Base-by-base conservation (phyloP, 1,140 invertebrate species). In the Halictus rubicundus region DNA sequence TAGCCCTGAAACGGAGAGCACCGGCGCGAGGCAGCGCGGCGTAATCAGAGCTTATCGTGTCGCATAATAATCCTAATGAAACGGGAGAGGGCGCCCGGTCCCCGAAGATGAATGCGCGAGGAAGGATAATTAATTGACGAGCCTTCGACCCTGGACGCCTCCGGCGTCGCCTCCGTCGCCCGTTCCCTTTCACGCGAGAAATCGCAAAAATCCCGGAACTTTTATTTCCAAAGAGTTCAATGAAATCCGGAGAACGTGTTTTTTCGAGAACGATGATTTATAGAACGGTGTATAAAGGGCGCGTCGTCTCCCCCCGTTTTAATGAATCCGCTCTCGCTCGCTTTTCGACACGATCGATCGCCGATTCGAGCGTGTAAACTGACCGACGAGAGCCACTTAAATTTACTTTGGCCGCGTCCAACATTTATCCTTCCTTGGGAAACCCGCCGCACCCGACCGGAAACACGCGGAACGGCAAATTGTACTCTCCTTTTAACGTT, bases 111-210 rank as follows among this genome's bases (percentile, higher is more conserved):
- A 89, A 89, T 86, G 86, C 84, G 84, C 64, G 81, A 81, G 87
- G 77, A 81, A 86, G 78, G 75, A 72, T 84, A 87, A 89, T 89
- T 89, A 88, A 89, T 88, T 81, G 87, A 82, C 77, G 59, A 78
- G 79, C 60, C 72, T 80, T 79, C 82, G 68, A 75, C 69, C 72
- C 60, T 69, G 54, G 46, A 61, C 71, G 60, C 52, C n/a, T 65
- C 16, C 49, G 73, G 42, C 39, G 46, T 64, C n/a, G 52, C 60
- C 75, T 46, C 42, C 14, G 2, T 46, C 49, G 21, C 25, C 37
- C n/a, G 42, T 27, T 63, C 39, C 69, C 19, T n/a, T 42, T n/a
- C 27, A 23, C n/a, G 21, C 23, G 14, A 42, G 60, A 60, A 14
- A 64, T 32, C 14, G 39, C 37, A 49, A 69, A 12, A 23, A 78